A percentile compares a stretch with the other conserved stretches of the same genome.
Evolutionary conservation across 1,140 invertebrate genomes (phyloP).

Genomic region (Ceratina australensis): DNA sequence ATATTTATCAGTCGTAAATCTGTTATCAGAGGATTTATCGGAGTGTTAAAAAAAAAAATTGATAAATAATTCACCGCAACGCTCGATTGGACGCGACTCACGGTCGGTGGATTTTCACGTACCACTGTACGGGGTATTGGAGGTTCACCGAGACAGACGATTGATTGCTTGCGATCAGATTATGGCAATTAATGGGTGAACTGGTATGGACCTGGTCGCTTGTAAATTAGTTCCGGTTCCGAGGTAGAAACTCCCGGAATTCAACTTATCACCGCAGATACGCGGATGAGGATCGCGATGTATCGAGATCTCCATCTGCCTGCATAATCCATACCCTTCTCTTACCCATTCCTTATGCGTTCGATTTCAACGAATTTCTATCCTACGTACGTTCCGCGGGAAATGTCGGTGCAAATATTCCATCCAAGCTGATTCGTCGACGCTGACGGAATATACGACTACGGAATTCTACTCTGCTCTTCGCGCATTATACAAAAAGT

Average conservation of each 20-base stretch:
- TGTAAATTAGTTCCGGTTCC: conserved; percentile 66
- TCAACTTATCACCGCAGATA: conserved; percentile 63
- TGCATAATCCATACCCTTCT: conserved; percentile 21
- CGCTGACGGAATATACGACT: not conserved
- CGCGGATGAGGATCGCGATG: conserved; percentile 34
- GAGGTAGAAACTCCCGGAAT: conserved; percentile 57
- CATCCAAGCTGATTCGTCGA: not conserved
- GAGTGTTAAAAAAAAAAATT: no score
- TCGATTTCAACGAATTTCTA: not conserved
- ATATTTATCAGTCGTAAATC: no score
- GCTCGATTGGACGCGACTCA: no score
- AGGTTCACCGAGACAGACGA: conserved; percentile 49
- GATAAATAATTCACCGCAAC: no score
- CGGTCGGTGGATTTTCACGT: not conserved
- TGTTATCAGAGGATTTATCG: no score
- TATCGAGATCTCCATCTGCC: conserved; percentile 30
- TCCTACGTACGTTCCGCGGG: not conserved
- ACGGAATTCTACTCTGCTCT: no score
- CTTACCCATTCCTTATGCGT: not conserved
- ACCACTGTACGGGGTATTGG: conserved; percentile 17
- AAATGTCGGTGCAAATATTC: conserved; percentile 9
- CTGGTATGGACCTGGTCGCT: conserved; percentile 53
- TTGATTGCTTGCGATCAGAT: conserved; percentile 64
- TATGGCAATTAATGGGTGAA: conserved; percentile 65
- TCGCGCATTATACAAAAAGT: no score